Conservation (phyloP, 2,113 vertebrate species). For the Coryphaenoides rupestris region DNA sequence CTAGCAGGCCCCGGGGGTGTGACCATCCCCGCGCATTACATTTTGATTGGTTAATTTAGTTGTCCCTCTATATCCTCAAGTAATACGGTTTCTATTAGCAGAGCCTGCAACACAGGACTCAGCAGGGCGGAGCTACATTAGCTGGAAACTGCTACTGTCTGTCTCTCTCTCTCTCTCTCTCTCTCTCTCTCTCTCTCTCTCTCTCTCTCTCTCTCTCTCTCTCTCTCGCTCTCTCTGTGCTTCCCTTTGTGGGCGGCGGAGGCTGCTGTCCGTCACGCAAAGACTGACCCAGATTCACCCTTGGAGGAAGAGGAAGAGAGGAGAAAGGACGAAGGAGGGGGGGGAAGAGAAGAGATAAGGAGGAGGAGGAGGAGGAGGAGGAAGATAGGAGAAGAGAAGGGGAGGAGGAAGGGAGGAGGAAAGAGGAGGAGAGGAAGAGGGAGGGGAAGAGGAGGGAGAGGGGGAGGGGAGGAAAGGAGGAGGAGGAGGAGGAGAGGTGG, state of each 20-base stretch:
- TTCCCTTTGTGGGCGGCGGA: conserved; percentile 51
- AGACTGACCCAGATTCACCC: conserved; percentile 65
- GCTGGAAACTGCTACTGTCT: too few relatives aligned
- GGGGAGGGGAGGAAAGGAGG: too few relatives aligned
- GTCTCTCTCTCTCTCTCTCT: conserved; percentile 22
- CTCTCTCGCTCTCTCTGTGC: conserved; percentile 32
- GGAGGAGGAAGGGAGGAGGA: neutral
- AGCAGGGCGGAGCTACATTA: too few relatives aligned
- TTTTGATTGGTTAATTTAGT: too few relatives aligned
- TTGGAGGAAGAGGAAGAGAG: neutral
- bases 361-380: neutral
- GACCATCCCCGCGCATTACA: too few relatives aligned
- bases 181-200: conserved; percentile 21
- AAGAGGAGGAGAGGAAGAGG: neutral
- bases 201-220: conserved; percentile 19
- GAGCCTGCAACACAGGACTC: too few relatives aligned
- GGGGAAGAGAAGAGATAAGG: too few relatives aligned
- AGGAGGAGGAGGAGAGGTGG: too few relatives aligned
- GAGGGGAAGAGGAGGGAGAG: neutral
- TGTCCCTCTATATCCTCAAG: too few relatives aligned
- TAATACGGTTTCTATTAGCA: too few relatives aligned
- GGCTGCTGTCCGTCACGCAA: conserved; percentile 63
- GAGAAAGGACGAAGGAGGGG: neutral
- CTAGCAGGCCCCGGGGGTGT: too few relatives aligned
- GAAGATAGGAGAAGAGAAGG: neutral